These are phyloP conservation scores for Epinephelus coioides DNA, from an alignment of 2,797 vertebrate genomes.

Conservation along the genomic window DNA sequence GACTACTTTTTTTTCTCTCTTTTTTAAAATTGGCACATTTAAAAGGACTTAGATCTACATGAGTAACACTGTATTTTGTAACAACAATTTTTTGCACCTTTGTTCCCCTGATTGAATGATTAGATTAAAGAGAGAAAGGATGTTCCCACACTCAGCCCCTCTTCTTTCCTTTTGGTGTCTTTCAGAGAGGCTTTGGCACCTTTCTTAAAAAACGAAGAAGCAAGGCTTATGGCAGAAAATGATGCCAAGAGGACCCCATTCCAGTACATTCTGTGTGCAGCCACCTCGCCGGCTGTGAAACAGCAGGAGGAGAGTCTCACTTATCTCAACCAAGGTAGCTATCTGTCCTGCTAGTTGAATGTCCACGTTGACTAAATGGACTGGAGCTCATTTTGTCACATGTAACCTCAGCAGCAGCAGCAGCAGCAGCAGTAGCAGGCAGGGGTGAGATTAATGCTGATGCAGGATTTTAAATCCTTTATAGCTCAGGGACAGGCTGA, in stretches of 20 bases:
- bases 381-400: slow-evolving; percentile 53
- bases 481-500: not conserved
- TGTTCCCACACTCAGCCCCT: not conserved
- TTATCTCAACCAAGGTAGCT: slow-evolving; percentile 96
- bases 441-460: not conserved
- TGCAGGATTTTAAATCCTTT: not conserved
- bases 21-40: not conserved
- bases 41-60: not conserved
- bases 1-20: not conserved
- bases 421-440: not conserved
- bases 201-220: slow-evolving; percentile 93
- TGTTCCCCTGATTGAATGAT: slow-evolving; percentile 23
- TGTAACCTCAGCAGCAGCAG: slow-evolving; percentile 17
- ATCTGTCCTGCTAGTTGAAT: slow-evolving; percentile 12
- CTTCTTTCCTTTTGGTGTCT: not conserved
- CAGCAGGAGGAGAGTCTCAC: slow-evolving; percentile 94
- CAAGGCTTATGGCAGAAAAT: slow-evolving; percentile 85
- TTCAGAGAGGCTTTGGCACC: slow-evolving; percentile 85
- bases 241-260: slow-evolving; percentile 86
- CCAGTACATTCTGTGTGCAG: slow-evolving; percentile 92
- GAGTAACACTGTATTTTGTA: slow-evolving; percentile 1
- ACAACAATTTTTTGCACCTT: slow-evolving; percentile 31
- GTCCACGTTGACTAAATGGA: slow-evolving; percentile 20
- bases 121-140: not conserved
- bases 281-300: slow-evolving; percentile 94